Evolutionary conservation across 2,888 invertebrate species (phyloP), one percentile per base, ranked within the genome.

Genomic region (Carabus problematicus): DNA sequence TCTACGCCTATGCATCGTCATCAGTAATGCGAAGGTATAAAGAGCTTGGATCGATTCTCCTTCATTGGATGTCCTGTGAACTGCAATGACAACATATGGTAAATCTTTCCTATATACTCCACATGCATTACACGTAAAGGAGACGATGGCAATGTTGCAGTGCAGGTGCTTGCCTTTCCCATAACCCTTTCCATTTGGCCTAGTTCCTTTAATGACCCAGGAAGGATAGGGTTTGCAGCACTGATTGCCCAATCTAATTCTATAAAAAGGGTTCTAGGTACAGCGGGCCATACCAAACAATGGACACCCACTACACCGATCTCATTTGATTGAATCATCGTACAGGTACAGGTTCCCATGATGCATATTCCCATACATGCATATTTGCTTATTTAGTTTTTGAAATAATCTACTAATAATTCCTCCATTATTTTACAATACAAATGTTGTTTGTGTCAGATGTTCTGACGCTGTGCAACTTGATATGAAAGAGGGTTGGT

Each of bases 131-230:
- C 52, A 16, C 52, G 12, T 18, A 52, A 11, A 12, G 18, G 7
- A 52, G 52, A n/a, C n/a, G n/a, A 16, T 75, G 73, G 49, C 39
- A 55, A 47, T 74, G 75, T 74, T 75, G 75, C 74, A 75, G 76
- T 75, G 77, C 76, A 78, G 78, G 78, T 78, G 77, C 76, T 76
- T 74, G 75, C 74, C 76, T 54, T 78, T 78, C 78, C 78, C 77
- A 77, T 77, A 78, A 77, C 78, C 78, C 77, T 78, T 78, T 75
- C 75, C 73, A 41, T 59, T 59, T 76, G 76, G 76, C 77, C 78
- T 77, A 78, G 74, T 76, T 70, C 77, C 76, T 77, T 74, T 78
- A 78, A 78, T 77, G 78, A 78, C 75, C 72, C 77, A 72, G 75
- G 75, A 76, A 76, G 74, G 75, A 71, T 75, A 75, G 77, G 77